Conservation (phyloP, 2,888 invertebrate species). For the Chaitophorus viminalis region DNA sequence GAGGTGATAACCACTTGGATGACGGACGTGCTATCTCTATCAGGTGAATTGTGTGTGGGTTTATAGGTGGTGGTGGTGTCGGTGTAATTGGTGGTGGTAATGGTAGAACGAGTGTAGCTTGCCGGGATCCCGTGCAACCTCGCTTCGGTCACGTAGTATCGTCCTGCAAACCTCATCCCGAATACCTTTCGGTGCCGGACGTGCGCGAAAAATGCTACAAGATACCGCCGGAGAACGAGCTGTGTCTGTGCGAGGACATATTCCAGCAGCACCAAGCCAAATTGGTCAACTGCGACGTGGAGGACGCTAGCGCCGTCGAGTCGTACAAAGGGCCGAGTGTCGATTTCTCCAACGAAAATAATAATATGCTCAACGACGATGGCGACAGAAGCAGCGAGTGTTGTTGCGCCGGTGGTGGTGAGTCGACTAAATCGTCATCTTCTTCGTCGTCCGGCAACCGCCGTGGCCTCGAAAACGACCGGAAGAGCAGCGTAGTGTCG, state of each 20-base stretch:
- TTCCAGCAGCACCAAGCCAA: constrained; percentile 65
- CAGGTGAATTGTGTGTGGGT: constrained; percentile 61
- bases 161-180: constrained; percentile 34
- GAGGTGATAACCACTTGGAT: constrained; percentile 57
- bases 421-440: constrained; percentile 10
- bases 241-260: constrained; percentile 65
- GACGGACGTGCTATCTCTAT: constrained; percentile 53
- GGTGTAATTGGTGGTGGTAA: constrained; percentile 40
- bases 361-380: too few species aligned
- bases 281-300: constrained; percentile 65
- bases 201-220: constrained; percentile 64
- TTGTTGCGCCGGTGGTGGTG: not conserved
- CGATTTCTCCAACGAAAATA: constrained; percentile 31
- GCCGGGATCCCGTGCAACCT: constrained; percentile 48
- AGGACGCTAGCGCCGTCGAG: constrained; percentile 64
- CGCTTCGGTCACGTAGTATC: constrained; percentile 48
- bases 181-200: constrained; percentile 58
- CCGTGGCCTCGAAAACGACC: not conserved
- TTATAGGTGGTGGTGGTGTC: constrained; percentile 42
- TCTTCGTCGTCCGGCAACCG: not conserved
- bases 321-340: constrained; percentile 20
- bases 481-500: not conserved
- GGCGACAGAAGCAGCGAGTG: not conserved
- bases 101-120: constrained; percentile 24
- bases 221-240: constrained; percentile 64